Conservation (phyloP, 2,797 vertebrate genomes). For the Argentina silus region DNA sequence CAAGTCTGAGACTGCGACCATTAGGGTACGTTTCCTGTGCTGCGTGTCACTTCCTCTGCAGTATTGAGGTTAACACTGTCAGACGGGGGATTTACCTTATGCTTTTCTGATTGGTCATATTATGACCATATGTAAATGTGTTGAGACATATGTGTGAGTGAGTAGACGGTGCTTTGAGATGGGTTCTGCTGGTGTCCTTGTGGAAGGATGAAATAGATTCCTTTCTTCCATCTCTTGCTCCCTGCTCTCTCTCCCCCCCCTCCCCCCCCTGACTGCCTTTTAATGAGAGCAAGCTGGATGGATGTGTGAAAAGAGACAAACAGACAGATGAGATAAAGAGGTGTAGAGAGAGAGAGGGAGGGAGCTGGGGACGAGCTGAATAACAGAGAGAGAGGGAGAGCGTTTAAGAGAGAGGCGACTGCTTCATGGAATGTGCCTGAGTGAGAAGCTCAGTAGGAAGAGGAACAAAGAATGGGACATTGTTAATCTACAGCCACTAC, state of each 20-base stretch:
- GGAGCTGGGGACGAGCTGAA: slow-evolving; percentile 33
- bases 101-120: no score
- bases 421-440: slow-evolving; percentile 1
- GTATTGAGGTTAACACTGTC: slow-evolving; percentile 9
- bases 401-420: slow-evolving; percentile 7
- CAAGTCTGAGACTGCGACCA: slow-evolving; percentile 16
- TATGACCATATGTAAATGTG: no score
- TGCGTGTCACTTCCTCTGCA: slow-evolving; percentile 64
- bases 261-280: slow-evolving; percentile 33
- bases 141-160: no score
- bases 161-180: not conserved
- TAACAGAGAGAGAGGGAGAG: slow-evolving; percentile 34
- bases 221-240: slow-evolving; percentile 1
- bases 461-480: slow-evolving; percentile 30
- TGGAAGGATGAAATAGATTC: slow-evolving; percentile 47
- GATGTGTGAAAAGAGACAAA: slow-evolving; percentile 47
- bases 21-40: slow-evolving; percentile 38
- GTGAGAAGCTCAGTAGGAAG: slow-evolving; percentile 8
- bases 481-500: slow-evolving; percentile 40
- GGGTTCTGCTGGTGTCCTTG: slow-evolving; percentile 22
- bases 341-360: slow-evolving; percentile 32
- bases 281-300: slow-evolving; percentile 51
- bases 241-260: slow-evolving; percentile 1
- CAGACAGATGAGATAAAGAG: slow-evolving; percentile 54
- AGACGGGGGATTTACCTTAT: not conserved